Conservation (phyloP, 1,140 invertebrate species). For the Brachionus plicatilis region DNA sequence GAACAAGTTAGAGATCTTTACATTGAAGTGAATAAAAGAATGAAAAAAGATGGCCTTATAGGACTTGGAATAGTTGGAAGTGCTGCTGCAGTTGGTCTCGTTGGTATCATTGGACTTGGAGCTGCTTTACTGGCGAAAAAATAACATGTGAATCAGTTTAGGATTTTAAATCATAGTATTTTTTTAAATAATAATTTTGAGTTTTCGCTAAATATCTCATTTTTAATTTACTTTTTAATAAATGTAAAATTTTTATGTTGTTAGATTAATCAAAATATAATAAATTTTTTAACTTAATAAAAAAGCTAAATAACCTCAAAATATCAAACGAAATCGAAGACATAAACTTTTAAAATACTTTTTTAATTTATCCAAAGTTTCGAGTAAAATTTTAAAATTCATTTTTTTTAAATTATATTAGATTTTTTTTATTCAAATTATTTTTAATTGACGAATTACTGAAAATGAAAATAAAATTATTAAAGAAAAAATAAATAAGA, state of each 20-base stretch:
- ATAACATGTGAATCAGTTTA: background rate
- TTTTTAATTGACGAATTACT: too few relatives aligned
- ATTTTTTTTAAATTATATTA: too few relatives aligned
- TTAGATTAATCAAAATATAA: too few relatives aligned
- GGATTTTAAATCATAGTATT: background rate
- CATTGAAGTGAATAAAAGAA: slow-evolving; percentile 6
- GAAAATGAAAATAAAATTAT: too few relatives aligned
- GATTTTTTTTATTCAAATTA: too few relatives aligned
- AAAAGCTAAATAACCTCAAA: too few relatives aligned
- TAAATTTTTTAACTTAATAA: too few relatives aligned
- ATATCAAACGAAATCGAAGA: too few relatives aligned
- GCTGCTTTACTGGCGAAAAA: slow-evolving; percentile 15
- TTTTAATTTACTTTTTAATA: background rate
- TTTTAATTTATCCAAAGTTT: too few relatives aligned
- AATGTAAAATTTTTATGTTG: background rate
- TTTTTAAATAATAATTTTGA: background rate
- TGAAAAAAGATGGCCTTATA: slow-evolving; percentile 36
- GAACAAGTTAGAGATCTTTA: slow-evolving; percentile 31
- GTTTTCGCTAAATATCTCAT: background rate
- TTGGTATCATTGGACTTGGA: background rate
- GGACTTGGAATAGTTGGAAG: slow-evolving; percentile 33
- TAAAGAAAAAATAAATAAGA: too few relatives aligned
- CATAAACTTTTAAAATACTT: too few relatives aligned
- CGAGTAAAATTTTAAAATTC: too few relatives aligned
- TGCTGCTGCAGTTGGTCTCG: slow-evolving; percentile 27